A percentile compares a stretch with the other conserved stretches of the same genome.
phyloP scores from a whole-genome alignment of 2,888 invertebrate species.

The Troilus luridus region DNA sequence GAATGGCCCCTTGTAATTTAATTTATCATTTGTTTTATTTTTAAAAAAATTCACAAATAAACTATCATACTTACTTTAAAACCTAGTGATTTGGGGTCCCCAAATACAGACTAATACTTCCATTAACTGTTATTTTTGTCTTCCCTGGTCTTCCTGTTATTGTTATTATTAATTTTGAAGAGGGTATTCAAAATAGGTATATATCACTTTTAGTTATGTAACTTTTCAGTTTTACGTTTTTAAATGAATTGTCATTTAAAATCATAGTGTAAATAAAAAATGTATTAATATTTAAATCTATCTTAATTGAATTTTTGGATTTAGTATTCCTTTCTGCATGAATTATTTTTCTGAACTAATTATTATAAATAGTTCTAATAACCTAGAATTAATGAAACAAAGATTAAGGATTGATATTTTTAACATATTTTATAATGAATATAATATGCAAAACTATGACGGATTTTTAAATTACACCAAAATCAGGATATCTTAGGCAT shows the following conservation, averaged over 20 bases:
- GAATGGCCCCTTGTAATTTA: not conserved
- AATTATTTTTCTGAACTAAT: not conserved
- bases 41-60: not conserved
- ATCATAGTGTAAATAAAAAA: not conserved
- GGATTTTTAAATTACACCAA: conserved; percentile 16
- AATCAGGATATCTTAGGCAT: not conserved
- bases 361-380: not conserved
- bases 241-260: not conserved
- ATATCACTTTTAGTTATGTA: not conserved
- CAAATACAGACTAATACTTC: not conserved
- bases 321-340: not conserved
- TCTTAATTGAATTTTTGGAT: not conserved
- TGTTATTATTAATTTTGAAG: not conserved
- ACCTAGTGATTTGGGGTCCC: not conserved
- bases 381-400: not conserved
- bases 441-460: not conserved
- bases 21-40: not conserved
- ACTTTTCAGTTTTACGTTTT: not conserved
- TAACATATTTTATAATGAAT: not conserved
- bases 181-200: not conserved
- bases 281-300: not conserved
- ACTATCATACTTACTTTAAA: not conserved
- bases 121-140: conserved; percentile 7
- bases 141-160: not conserved
- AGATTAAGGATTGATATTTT: not conserved